These are phyloP conservation scores for Campopleginae sp. DNA, from an alignment of 2,888 invertebrate species.

Conservation along the genomic window DNA sequence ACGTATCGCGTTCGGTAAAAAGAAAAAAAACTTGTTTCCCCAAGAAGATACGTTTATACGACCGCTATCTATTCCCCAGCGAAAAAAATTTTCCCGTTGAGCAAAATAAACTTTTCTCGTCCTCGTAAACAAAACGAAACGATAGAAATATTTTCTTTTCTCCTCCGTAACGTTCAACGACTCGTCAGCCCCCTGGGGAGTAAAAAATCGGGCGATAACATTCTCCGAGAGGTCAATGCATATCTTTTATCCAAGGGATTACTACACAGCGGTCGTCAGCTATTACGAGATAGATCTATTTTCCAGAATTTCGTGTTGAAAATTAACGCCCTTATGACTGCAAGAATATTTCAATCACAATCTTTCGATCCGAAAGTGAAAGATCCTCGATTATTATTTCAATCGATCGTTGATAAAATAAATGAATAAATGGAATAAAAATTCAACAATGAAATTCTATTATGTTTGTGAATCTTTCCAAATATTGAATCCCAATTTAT, in stretches of 20 bases:
- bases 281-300: background rate
- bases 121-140: background rate
- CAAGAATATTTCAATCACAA: background rate
- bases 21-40: background rate
- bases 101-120: background rate
- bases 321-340: background rate
- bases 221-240: conserved; percentile 27
- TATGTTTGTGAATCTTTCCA: background rate
- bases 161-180: conserved; percentile 29
- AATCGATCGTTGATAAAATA: background rate
- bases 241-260: conserved; percentile 25
- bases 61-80: background rate
- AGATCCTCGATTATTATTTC: background rate
- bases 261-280: conserved; percentile 8
- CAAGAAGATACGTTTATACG: background rate
- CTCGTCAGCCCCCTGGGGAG: conserved; percentile 25
- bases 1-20: background rate
- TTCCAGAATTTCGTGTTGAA: background rate
- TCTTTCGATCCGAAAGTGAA: background rate
- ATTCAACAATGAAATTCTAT: background rate
- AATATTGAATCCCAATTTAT: background rate
- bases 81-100: background rate
- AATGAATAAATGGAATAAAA: background rate
- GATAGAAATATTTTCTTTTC: background rate
- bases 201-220: conserved; percentile 32